Evolutionary conservation across 2,797 vertebrate species (phyloP), one percentile per base, ranked within the genome.

Genomic region (Glossophaga mutica): DNA sequence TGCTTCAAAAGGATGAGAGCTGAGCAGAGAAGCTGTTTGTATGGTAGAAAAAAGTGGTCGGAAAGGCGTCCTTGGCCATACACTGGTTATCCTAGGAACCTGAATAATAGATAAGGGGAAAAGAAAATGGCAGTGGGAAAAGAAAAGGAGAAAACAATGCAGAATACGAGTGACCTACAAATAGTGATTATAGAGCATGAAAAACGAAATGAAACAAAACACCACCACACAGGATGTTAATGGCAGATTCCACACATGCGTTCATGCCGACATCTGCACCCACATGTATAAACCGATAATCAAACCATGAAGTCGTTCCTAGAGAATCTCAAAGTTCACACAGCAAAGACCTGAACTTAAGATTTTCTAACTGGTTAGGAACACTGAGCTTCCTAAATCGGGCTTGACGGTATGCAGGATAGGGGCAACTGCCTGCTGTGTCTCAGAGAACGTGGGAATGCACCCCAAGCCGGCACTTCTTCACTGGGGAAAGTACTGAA

Each of bases 1-100:
- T 88, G 98, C 98, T 98, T 99, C 99, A 97, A 99, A 46, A 96
- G 99, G 99, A 98, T 98, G 98, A 98, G 98, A 99, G 98, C 99
- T 98, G 98, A 99, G 98, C 98, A 99, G 98, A 98, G 98, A 98
- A 97, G 98, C 98, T 98, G 98, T 98, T 98, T 98, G 98, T 96
- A 99, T 98, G 98, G 98, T 98, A 98, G 98, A 98, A 98, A 99
- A 98, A 98, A 98, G 98, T 96, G 98, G 98, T 98, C 98, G 98
- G 97, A 98, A 98, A 98, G 97, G 96, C 97, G 97, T 99, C 98
- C 98, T 98, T 97, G 98, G 98, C 97, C 98, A 98, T 91, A 98
- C 97, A 98, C 98, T 96, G 98, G 97, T 98, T 98, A 99, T 98
- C 98, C 98, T 98, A 98, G 98, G 98, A 98, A 99, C 98, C 99